Conservation (phyloP, 2,797 vertebrate genomes). For the Pangasius larnaudii region DNA sequence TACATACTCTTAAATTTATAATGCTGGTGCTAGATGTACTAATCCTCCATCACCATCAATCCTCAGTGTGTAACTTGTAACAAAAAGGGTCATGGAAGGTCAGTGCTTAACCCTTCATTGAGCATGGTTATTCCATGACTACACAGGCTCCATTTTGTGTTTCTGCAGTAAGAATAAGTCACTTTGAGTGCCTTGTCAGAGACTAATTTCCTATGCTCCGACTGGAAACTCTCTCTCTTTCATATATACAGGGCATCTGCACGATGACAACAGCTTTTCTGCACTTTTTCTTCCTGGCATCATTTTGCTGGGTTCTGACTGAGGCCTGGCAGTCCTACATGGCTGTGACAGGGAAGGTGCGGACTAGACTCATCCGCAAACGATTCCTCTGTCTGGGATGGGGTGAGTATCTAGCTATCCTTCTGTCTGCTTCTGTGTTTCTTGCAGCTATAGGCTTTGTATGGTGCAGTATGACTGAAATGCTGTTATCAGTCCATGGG, state of each 20-base stretch:
- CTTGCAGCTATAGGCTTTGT: slow-evolving; percentile 24
- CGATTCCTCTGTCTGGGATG: slow-evolving; percentile 98
- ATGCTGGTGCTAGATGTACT: background rate
- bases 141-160: background rate
- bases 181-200: background rate
- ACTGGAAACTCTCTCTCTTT: slow-evolving; percentile 31
- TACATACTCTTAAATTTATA: background rate
- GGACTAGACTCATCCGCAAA: slow-evolving; percentile 96
- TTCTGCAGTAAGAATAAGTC: background rate
- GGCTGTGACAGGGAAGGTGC: slow-evolving; percentile 98
- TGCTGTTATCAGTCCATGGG: background rate
- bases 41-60: background rate
- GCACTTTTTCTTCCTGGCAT: slow-evolving; percentile 99
- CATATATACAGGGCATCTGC: slow-evolving; percentile 87
- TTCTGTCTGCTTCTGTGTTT: slow-evolving; percentile 36
- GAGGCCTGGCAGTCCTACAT: slow-evolving; percentile 99
- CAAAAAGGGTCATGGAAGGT: background rate
- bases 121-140: background rate
- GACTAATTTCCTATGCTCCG: background rate
- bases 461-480: background rate
- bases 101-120: background rate
- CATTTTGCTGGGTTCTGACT: slow-evolving; percentile 99
- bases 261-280: slow-evolving; percentile 97
- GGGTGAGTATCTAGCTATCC: slow-evolving; percentile 81
- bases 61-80: background rate